These are phyloP conservation scores for Callosobruchus maculatus DNA, from an alignment of 2,888 invertebrate species.

Conservation along the genomic window DNA sequence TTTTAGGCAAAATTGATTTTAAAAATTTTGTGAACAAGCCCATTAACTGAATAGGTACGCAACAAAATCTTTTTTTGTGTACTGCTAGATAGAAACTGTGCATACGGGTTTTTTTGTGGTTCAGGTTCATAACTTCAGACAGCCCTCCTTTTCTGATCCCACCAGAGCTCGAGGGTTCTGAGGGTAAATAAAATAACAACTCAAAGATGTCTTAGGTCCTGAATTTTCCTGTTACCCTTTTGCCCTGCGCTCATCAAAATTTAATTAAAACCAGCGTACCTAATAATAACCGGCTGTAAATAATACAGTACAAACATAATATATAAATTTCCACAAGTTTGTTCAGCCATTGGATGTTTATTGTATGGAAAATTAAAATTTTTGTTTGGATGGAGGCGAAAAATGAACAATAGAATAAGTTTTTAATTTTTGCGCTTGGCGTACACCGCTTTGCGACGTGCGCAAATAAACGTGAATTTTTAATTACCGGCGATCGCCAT, in stretches of 20 bases:
- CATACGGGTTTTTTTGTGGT: no score
- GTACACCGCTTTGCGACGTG: slow-evolving; percentile 25
- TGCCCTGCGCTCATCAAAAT: neutral
- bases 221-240: no score
- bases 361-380: slow-evolving; percentile 27
- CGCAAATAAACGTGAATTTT: slow-evolving; percentile 47
- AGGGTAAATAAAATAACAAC: no score
- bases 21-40: no score
- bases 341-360: slow-evolving; percentile 15
- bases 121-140: no score
- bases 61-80: no score
- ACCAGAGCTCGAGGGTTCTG: no score
- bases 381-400: slow-evolving; percentile 26
- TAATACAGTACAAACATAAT: neutral
- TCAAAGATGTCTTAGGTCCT: no score
- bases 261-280: neutral
- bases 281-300: neutral
- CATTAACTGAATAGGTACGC: no score
- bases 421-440: slow-evolving; percentile 30
- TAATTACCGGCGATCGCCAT: slow-evolving; percentile 45
- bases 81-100: no score
- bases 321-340: slow-evolving; percentile 7
- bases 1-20: no score
- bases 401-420: slow-evolving; percentile 37
- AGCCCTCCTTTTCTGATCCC: no score